These are phyloP conservation scores for Glossosoma conforme DNA, from an alignment of 1,140 invertebrate species.

Conservation along the genomic window DNA sequence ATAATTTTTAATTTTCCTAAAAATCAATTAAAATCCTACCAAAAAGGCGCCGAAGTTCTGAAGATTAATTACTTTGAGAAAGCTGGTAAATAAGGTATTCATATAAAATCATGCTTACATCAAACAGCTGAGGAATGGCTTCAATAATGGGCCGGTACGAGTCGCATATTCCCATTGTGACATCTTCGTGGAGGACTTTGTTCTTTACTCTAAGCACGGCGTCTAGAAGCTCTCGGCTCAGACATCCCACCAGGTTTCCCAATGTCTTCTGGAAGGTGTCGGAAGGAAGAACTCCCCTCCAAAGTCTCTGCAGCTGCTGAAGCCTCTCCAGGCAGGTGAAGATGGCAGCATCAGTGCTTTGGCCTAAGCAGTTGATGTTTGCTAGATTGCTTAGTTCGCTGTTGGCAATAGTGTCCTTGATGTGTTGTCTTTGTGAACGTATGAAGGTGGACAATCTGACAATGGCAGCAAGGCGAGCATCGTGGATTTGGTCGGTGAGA, in stretches of 20 bases:
- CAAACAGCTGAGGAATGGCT: constrained; percentile 16
- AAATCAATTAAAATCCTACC: too few species aligned
- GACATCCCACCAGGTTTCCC: constrained; percentile 34
- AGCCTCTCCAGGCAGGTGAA: constrained; percentile 36
- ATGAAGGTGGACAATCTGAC: constrained; percentile 44
- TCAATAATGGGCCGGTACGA: constrained; percentile 11
- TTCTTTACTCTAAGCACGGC: constrained; percentile 16
- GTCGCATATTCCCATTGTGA: constrained; percentile 10
- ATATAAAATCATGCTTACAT: constrained; percentile 7
- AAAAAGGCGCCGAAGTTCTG: too few species aligned
- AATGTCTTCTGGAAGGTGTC: constrained; percentile 42
- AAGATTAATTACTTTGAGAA: too few species aligned
- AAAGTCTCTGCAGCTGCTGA: constrained; percentile 36
- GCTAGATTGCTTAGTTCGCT: constrained; percentile 32
- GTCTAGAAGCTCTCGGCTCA: constrained; percentile 17
- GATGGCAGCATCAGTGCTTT: constrained; percentile 38
- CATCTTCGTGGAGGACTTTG: constrained; percentile 12
- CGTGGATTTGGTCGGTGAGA: constrained; percentile 41
- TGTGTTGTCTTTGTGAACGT: constrained; percentile 38
- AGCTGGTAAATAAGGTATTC: too few species aligned
- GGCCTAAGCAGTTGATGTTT: constrained; percentile 37
- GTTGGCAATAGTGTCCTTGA: constrained; percentile 37
- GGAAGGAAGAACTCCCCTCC: constrained; percentile 38
- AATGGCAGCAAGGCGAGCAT: constrained; percentile 41
- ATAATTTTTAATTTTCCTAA: too few species aligned